Percentiles rank a stretch among this genome's conserved stretches.
phyloP scores from a whole-genome alignment of 2,888 invertebrate species.

The Volucella inflata region DNA sequence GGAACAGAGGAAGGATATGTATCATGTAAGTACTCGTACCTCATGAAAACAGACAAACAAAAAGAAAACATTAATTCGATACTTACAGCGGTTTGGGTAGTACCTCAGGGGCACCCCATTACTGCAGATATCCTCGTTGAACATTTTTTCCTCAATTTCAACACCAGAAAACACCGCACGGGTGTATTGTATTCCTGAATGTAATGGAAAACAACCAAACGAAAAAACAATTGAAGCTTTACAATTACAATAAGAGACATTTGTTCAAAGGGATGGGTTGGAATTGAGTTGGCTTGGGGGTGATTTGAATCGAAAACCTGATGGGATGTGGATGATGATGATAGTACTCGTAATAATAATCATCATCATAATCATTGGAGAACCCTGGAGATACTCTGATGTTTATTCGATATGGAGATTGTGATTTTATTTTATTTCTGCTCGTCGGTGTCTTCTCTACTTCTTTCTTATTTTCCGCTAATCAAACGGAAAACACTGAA shows the following conservation, averaged over 20 bases:
- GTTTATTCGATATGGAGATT: slow-evolving; percentile 64
- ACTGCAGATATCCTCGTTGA: neutral
- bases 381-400: slow-evolving; percentile 55
- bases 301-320: neutral
- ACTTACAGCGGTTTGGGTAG: neutral
- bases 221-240: slow-evolving; percentile 57
- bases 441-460: neutral
- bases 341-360: neutral
- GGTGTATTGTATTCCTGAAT: slow-evolving; percentile 47
- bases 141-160: slow-evolving; percentile 17
- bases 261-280: neutral
- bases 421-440: slow-evolving; percentile 6
- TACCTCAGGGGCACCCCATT: neutral
- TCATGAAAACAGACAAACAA: slow-evolving; percentile 3
- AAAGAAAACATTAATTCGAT: neutral
- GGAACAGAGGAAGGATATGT: neutral
- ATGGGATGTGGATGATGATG: slow-evolving; percentile 4
- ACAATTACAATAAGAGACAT: slow-evolving; percentile 15
- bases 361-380: slow-evolving; percentile 21
- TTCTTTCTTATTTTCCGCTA: slow-evolving; percentile 28
- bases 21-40: neutral
- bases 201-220: slow-evolving; percentile 63
- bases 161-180: slow-evolving; percentile 22
- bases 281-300: neutral
- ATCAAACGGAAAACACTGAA: slow-evolving; percentile 49